Percentiles rank a stretch among this genome's conserved stretches.
Conservation (phyloP, 2,113 vertebrate species). For the Onychorhynchus coronatus region DNA sequence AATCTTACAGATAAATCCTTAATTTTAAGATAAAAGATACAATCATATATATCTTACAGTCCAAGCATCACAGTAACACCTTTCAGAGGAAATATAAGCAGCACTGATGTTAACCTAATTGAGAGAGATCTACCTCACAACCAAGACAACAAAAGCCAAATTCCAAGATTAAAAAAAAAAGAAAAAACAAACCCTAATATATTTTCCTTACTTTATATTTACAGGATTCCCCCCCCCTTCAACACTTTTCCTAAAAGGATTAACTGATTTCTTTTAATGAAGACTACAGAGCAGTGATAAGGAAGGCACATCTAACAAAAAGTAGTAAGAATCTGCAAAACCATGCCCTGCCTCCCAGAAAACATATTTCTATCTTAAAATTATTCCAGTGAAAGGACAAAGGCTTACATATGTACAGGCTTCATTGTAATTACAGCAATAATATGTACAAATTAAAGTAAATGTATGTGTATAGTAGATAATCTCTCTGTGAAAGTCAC, state of each 20-base stretch:
- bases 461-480: background rate
- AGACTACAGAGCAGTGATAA: background rate
- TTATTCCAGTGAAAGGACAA: background rate
- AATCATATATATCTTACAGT: background rate
- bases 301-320: background rate
- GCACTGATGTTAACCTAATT: background rate
- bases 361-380: background rate
- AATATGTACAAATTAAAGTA: background rate
- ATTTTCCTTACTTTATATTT: background rate
- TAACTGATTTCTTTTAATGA: background rate
- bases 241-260: background rate
- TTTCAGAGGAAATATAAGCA: background rate
- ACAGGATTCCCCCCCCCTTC: rapidly evolving
- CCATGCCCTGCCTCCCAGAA: background rate
- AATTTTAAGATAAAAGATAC: background rate
- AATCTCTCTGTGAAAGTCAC: background rate
- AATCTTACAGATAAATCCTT: background rate
- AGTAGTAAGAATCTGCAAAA: background rate
- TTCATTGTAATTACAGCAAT: background rate
- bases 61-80: background rate
- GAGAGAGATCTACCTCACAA: background rate
- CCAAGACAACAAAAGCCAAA: background rate
- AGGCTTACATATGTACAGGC: background rate
- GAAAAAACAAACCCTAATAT: background rate
- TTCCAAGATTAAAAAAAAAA: background rate